phyloP scores from a whole-genome alignment of 1,140 invertebrate species.

The Drosophila melanogaster region DNA sequence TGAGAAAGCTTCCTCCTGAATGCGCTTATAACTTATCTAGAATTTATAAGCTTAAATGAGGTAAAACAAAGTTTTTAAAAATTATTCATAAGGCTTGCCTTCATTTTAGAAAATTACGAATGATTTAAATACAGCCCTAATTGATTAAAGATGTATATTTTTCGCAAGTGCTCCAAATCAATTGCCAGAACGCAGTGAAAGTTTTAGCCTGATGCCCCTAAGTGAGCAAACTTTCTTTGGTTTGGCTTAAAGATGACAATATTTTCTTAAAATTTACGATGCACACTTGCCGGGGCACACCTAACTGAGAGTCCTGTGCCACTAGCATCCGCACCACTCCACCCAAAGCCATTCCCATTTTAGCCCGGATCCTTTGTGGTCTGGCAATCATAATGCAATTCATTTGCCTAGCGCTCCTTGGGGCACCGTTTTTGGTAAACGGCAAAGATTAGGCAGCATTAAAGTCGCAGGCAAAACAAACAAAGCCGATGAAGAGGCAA shows the following conservation, averaged over 20 bases:
- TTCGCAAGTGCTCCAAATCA: not conserved
- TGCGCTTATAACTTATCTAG: too few relatives aligned
- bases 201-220: not conserved
- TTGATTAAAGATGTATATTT: not conserved
- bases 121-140: too few relatives aligned
- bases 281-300: conserved; percentile 34
- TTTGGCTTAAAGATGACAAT: conserved; percentile 31
- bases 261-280: conserved; percentile 45
- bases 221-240: conserved; percentile 33
- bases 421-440: conserved; percentile 78
- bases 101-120: not conserved
- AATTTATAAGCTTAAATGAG: too few relatives aligned
- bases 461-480: conserved; percentile 67
- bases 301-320: not conserved
- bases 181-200: conserved; percentile 30
- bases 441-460: conserved; percentile 79
- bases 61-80: too few relatives aligned
- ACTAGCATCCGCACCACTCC: not conserved
- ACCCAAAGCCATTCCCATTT: not conserved
- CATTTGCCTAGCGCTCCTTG: conserved; percentile 71
- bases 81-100: too few relatives aligned
- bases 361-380: conserved; percentile 34
- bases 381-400: conserved; percentile 77
- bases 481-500: conserved; percentile 52
- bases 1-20: too few relatives aligned